phyloP scores from a whole-genome alignment of 2,113 vertebrate genomes.

The Pelobates fuscus region DNA sequence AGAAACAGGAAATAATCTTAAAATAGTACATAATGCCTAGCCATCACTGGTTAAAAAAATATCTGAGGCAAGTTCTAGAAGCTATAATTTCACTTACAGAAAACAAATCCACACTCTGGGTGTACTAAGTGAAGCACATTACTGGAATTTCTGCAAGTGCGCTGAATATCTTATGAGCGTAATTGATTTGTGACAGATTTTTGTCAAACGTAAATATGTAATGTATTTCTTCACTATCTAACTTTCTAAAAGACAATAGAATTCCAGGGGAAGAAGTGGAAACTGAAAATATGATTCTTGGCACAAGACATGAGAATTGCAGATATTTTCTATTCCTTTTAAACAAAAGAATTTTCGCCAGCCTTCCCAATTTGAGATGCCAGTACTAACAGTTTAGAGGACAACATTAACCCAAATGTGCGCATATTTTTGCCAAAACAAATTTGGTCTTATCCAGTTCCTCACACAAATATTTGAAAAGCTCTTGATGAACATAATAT shows the following conservation, averaged over 20 bases:
- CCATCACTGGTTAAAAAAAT: background rate
- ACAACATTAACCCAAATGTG: slow-evolving; percentile 13
- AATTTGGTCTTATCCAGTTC: slow-evolving; percentile 1
- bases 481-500: background rate
- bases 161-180: slow-evolving; percentile 17
- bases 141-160: slow-evolving; percentile 26
- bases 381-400: slow-evolving; percentile 42
- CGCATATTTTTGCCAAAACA: slow-evolving; percentile 6
- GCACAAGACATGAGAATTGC: background rate
- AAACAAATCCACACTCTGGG: background rate
- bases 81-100: slow-evolving; percentile 9
- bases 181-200: slow-evolving; percentile 33
- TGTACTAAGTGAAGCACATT: background rate
- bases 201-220: background rate
- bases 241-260: slow-evolving; percentile 14
- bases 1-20: slow-evolving; percentile 29
- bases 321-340: slow-evolving; percentile 28
- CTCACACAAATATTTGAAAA: background rate
- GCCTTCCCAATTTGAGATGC: slow-evolving; percentile 19
- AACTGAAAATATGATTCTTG: slow-evolving; percentile 40
- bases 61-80: slow-evolving; percentile 9
- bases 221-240: slow-evolving; percentile 22
- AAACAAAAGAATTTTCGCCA: slow-evolving; percentile 42
- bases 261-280: slow-evolving; percentile 31
- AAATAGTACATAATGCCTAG: slow-evolving; percentile 9